Evolutionary conservation across 2,113 vertebrate genomes (phyloP), one percentile per base, ranked within the genome.

Genomic region (Desmodus rotundus): DNA sequence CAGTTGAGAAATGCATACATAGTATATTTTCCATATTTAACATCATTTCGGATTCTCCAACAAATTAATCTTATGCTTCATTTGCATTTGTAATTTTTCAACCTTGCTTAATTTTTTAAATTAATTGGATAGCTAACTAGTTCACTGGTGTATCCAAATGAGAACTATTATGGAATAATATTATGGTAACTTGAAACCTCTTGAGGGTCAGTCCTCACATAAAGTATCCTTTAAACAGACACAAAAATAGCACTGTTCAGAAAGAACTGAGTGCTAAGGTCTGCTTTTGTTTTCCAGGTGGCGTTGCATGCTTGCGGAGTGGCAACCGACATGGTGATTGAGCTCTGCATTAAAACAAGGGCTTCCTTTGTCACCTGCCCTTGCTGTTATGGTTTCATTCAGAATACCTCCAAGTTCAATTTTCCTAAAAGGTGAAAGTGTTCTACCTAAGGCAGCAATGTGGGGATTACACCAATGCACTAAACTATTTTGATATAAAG

Each of bases 341-440:
- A 99, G 24, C 99, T 99, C 78, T 99, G 99, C 96, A 96, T 99
- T 97, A 98, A 98, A 88, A 98, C 98, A 0, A 97, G 94, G 45
- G 99, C 99, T 24, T 98, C 99, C 81, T 99, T 99, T 67, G 98
- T 99, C 96, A 94, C 99, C 54, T 99, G 99, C 83, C 99, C 99
- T 0, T 99, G 99, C 98, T 99, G 99, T 98, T 99, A 99, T 0
- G 99, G 99, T 85, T 99, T 99, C 98, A 99, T 99, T 96, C 99
- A 99, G 97, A 99, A 99, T 63, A 99, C 99, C 4, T 92, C 99
- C 85, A 99, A 99, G 98, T 99, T 99, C 98, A 98, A 97, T 84
- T 99, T 99, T 97, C 99, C 99, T 82, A 99, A 98, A 98, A 99
- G 99, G 99, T 99, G 93, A 98, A 86, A 14, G 14, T 28, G 3